Evolutionary conservation across 2,113 vertebrate genomes (phyloP).

Genomic region (Oenanthe melanoleuca): DNA sequence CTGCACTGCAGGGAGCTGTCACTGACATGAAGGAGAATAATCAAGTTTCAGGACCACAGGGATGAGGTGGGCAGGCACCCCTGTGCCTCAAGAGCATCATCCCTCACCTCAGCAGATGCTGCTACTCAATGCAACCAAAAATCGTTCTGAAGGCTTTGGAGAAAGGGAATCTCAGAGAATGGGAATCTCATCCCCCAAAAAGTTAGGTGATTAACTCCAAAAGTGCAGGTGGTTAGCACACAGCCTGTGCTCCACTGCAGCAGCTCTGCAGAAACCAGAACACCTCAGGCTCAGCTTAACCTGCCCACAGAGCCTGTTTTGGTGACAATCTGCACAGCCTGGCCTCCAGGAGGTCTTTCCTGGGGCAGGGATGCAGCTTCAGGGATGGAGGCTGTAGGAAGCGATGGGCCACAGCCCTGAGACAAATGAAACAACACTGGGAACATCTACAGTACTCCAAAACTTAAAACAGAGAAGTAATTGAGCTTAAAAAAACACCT

Average conservation of each 20-base stretch:
- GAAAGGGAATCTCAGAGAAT: neutral
- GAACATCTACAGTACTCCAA: neutral
- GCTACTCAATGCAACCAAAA: neutral
- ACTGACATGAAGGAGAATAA: neutral
- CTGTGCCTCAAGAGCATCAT: neutral
- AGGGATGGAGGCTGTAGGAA: neutral
- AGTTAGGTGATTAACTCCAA: neutral
- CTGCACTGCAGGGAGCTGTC: neutral
- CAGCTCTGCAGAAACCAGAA: neutral
- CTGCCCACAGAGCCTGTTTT: neutral
- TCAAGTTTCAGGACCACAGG: too few species aligned
- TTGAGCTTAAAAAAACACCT: neutral
- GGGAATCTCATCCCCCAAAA: neutral
- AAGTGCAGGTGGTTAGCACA: neutral
- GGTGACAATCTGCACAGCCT: neutral
- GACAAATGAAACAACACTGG: neutral
- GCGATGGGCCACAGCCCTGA: neutral
- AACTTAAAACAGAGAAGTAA: too few species aligned
- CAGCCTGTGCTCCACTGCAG: neutral
- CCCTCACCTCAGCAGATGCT: fast-evolving
- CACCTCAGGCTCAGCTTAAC: neutral
- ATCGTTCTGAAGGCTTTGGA: neutral
- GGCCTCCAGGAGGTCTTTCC: neutral
- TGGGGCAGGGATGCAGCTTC: neutral
- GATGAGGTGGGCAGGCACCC: neutral